phyloP scores from a whole-genome alignment of 2,888 invertebrate species.

The Plemyria rubiginata region DNA sequence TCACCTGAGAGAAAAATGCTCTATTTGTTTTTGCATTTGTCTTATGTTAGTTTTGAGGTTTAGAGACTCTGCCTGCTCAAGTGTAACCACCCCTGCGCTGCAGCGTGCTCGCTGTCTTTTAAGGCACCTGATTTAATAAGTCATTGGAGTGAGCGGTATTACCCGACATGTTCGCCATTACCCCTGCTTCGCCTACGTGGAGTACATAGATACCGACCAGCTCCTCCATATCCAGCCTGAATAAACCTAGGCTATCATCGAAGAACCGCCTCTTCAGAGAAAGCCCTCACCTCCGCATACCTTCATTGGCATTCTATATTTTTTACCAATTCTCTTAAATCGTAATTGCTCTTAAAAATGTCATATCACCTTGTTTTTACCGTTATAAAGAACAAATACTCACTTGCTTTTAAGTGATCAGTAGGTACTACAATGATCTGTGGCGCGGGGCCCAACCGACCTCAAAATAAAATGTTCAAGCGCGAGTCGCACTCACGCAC shows the following conservation, averaged over 20 bases:
- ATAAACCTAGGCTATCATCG: constrained; percentile 3
- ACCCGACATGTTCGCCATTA: too few relatives aligned
- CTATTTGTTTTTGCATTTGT: too few relatives aligned
- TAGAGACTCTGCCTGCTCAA: too few relatives aligned
- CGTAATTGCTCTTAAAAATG: constrained; percentile 29
- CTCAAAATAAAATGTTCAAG: constrained; percentile 35
- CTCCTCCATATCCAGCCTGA: not conserved
- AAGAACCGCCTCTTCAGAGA: constrained; percentile 11
- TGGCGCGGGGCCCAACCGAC: constrained; percentile 21
- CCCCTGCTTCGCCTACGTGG: too few relatives aligned
- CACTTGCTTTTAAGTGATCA: constrained; percentile 16
- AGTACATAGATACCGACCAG: not conserved
- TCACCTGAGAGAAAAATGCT: too few relatives aligned
- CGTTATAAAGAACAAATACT: constrained; percentile 39
- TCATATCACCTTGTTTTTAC: constrained; percentile 36
- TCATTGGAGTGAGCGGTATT: too few relatives aligned
- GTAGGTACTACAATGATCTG: constrained; percentile 17
- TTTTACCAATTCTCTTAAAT: constrained; percentile 21
- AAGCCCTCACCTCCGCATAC: constrained; percentile 9
- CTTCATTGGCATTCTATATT: constrained; percentile 14
- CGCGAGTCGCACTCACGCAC: not conserved
- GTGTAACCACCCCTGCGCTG: too few relatives aligned
- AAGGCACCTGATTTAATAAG: too few relatives aligned
- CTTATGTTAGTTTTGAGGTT: too few relatives aligned
- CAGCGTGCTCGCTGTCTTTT: too few relatives aligned